Evolutionary conservation across 2,888 invertebrate species (phyloP).

Genomic region (Dynastes hyllus): DNA sequence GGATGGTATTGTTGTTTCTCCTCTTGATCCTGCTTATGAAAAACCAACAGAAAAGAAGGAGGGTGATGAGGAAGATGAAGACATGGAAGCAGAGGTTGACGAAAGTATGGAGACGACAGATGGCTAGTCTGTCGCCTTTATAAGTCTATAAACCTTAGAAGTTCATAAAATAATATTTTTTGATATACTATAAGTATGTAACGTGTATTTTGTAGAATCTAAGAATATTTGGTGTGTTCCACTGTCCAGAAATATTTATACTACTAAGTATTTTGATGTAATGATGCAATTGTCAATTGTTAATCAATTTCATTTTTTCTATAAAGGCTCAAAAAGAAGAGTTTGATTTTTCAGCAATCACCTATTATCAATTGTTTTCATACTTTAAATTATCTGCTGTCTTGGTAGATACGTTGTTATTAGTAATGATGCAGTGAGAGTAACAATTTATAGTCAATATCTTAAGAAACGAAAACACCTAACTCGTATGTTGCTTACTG

Average conservation of each 20-base stretch:
- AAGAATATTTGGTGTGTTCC: constrained; percentile 16
- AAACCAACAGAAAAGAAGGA: constrained; percentile 85
- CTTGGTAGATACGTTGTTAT: too few relatives aligned
- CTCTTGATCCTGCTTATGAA: constrained; percentile 94
- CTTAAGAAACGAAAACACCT: too few relatives aligned
- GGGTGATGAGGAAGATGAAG: constrained; percentile 80
- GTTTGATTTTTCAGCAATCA: background rate
- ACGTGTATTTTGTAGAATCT: constrained; percentile 17
- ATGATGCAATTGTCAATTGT: background rate
- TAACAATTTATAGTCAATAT: too few relatives aligned
- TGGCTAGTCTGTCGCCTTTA: constrained; percentile 47
- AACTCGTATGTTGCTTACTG: too few relatives aligned
- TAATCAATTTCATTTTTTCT: constrained; percentile 5
- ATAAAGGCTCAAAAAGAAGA: background rate
- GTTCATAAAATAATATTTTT: constrained; percentile 7
- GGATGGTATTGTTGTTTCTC: constrained; percentile 97
- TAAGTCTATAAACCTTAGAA: too few relatives aligned
- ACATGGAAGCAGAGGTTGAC: constrained; percentile 78
- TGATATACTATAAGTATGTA: constrained; percentile 2
- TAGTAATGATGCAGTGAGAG: too few relatives aligned
- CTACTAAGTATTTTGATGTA: background rate
- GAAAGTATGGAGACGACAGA: constrained; percentile 74
- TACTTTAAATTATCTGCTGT: too few relatives aligned
- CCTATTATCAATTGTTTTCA: too few relatives aligned
- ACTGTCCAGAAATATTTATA: constrained; percentile 15